Evolutionary conservation across 2,888 invertebrate species (phyloP).

Genomic region (Liposcelis brunnea): DNA sequence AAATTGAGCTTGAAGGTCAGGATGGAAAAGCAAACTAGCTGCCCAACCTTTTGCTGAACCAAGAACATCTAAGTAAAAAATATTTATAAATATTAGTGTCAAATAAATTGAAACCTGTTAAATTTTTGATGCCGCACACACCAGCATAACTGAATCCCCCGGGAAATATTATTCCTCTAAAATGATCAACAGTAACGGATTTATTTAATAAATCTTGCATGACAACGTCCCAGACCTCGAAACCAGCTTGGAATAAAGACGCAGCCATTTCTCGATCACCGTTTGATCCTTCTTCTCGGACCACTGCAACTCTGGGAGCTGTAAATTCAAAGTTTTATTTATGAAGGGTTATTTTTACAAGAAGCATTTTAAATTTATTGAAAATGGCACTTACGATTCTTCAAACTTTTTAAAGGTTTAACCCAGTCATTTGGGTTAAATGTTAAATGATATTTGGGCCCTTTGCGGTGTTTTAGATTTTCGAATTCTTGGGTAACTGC

Average conservation of each 20-base stretch:
- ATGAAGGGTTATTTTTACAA: not conserved
- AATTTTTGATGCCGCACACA: no score
- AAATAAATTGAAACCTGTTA: not conserved
- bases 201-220: slow-evolving; percentile 75
- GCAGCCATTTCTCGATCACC: slow-evolving; percentile 98
- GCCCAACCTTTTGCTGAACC: slow-evolving; percentile 99
- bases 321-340: no score
- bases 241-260: slow-evolving; percentile 67
- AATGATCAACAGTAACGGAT: slow-evolving; percentile 53
- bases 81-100: not conserved
- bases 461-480: slow-evolving; percentile 45
- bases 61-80: slow-evolving; percentile 55
- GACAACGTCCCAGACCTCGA: slow-evolving; percentile 84
- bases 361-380: no score
- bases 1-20: slow-evolving; percentile 56
- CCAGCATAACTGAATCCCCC: slow-evolving; percentile 99
- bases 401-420: not conserved
- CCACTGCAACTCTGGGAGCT: slow-evolving; percentile 57
- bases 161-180: slow-evolving; percentile 83
- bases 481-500: slow-evolving; percentile 68
- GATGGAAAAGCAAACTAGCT: slow-evolving; percentile 70
- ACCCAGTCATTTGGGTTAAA: slow-evolving; percentile 41
- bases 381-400: not conserved
- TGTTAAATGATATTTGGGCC: slow-evolving; percentile 53
- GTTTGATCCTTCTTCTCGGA: slow-evolving; percentile 93